Conservation (phyloP, 2,113 vertebrate genomes). For the Brachionichthys hirsutus region DNA sequence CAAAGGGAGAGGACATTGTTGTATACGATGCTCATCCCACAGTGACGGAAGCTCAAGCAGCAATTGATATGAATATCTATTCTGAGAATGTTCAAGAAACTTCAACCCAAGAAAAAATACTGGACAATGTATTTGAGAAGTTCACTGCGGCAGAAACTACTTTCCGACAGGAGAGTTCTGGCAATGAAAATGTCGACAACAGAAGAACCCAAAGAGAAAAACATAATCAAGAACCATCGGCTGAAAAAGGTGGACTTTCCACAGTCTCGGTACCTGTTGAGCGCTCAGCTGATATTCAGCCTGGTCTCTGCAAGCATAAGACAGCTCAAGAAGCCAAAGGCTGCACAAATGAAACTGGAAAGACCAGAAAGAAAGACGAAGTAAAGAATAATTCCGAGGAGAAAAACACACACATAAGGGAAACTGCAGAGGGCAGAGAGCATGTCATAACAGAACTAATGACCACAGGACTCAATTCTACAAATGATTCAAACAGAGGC, state of each 20-base stretch:
- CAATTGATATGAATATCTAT: slow-evolving; percentile 14
- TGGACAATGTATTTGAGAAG: slow-evolving; percentile 18
- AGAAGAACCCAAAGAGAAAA: slow-evolving; percentile 27
- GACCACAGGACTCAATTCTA: slow-evolving; percentile 4
- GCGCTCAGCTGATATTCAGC: slow-evolving; percentile 47
- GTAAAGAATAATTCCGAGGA: background rate
- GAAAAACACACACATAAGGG: background rate
- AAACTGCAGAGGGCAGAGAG: slow-evolving; percentile 15
- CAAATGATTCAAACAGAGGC: background rate
- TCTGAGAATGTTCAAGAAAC: slow-evolving; percentile 26
- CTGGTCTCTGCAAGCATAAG: slow-evolving; percentile 34
- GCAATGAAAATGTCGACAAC: background rate
- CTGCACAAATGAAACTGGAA: slow-evolving; percentile 22
- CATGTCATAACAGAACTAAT: background rate
- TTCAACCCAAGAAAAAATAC: slow-evolving; percentile 10
- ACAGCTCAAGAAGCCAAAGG: slow-evolving; percentile 21
- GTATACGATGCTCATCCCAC: slow-evolving; percentile 19
- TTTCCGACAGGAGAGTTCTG: slow-evolving; percentile 11
- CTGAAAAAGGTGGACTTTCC: slow-evolving; percentile 29
- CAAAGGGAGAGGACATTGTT: background rate
- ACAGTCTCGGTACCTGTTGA: slow-evolving; percentile 34
- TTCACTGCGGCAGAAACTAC: slow-evolving; percentile 10
- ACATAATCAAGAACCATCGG: slow-evolving; percentile 23
- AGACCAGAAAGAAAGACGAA: slow-evolving; percentile 15
- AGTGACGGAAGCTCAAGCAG: slow-evolving; percentile 14